A percentile compares a stretch with the other conserved stretches of the same genome.
Conservation (phyloP, 2,113 vertebrate species). For the Sylvilagus bachmani region DNA sequence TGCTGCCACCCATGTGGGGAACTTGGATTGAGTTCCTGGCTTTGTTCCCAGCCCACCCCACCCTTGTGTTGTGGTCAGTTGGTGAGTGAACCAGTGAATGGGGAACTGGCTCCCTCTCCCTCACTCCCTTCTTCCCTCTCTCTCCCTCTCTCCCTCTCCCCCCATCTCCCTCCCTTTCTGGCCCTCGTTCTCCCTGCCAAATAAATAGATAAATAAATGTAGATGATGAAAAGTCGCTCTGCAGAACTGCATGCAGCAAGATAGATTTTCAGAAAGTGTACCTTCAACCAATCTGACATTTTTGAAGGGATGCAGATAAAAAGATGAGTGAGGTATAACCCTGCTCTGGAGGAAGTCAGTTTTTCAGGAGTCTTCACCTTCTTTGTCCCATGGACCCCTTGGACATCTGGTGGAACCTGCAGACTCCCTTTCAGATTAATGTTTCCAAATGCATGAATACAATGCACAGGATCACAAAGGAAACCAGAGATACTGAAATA, state of each 20-base stretch:
- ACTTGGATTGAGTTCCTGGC: too few species aligned
- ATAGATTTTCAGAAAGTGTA: background rate
- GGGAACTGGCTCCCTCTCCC: too few species aligned
- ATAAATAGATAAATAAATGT: too few species aligned
- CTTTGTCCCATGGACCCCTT: background rate
- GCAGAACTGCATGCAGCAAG: background rate
- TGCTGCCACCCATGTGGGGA: too few species aligned
- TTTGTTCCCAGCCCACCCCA: too few species aligned
- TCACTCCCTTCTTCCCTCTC: too few species aligned
- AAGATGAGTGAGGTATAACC: rapidly evolving
- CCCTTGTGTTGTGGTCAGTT: too few species aligned
- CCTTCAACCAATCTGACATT: background rate
- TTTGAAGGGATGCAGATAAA: rapidly evolving
- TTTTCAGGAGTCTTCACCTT: rapidly evolving
- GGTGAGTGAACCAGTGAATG: too few species aligned
- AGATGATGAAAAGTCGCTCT: background rate
- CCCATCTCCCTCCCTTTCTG: too few species aligned
- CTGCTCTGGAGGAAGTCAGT: background rate
- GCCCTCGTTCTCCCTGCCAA: too few species aligned
- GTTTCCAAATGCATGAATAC: background rate
- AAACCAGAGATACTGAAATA: background rate
- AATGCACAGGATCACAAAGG: background rate
- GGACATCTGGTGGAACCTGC: background rate
- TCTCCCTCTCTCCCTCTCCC: too few species aligned
- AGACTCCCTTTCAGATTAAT: background rate